Percentiles rank a stretch among this genome's conserved stretches.
phyloP scores from a whole-genome alignment of 2,888 invertebrate species.

The Caenorhabditis virilis region DNA sequence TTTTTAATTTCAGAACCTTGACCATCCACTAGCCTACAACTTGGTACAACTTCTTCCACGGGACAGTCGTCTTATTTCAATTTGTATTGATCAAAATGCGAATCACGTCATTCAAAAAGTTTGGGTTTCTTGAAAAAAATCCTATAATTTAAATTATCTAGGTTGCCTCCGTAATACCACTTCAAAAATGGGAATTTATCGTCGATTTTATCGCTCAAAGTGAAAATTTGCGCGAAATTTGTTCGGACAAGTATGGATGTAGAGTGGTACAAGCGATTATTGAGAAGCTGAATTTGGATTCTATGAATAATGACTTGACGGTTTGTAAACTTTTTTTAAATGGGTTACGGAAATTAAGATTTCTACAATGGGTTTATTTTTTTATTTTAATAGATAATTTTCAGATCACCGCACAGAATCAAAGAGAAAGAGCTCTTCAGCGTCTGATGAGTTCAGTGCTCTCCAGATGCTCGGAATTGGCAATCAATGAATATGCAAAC shows the following conservation, averaged over 20 bases:
- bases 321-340: too few relatives aligned
- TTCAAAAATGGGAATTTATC: conserved; percentile 29
- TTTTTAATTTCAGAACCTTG: conserved; percentile 6
- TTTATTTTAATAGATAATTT: neutral
- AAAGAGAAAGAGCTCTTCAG: conserved; percentile 18
- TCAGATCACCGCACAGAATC: conserved; percentile 6
- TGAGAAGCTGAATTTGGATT: conserved; percentile 42
- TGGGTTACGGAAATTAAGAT: too few relatives aligned
- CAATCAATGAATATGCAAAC: conserved; percentile 64
- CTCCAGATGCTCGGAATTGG: conserved; percentile 36
- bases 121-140: neutral
- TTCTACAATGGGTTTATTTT: too few relatives aligned
- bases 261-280: conserved; percentile 47
- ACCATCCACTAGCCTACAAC: conserved; percentile 2
- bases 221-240: conserved; percentile 28
- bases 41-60: conserved; percentile 20
- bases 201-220: conserved; percentile 16
- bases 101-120: conserved; percentile 62
- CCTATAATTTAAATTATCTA: neutral
- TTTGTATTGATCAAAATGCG: conserved; percentile 59
- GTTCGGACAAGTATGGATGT: conserved; percentile 52
- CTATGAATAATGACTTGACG: conserved; percentile 17
- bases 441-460: conserved; percentile 33
- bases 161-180: conserved; percentile 16
- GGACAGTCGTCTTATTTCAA: conserved; percentile 36